Evolutionary conservation across 2,797 vertebrate genomes (phyloP).

Genomic region (Ispidina picta): DNA sequence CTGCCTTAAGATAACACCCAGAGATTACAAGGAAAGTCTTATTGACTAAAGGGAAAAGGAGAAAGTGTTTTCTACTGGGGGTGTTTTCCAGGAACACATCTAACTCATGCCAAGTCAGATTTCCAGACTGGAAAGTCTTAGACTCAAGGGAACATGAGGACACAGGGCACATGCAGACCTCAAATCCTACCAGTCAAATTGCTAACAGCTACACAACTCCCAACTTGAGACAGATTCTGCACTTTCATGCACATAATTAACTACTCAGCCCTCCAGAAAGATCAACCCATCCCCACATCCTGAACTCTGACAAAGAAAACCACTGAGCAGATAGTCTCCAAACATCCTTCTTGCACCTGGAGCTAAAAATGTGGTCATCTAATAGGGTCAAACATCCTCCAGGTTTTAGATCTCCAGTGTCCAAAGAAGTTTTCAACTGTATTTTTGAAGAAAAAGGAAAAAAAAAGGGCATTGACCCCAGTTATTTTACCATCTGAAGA

Average conservation of each 20-base stretch:
- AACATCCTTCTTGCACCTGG: not conserved
- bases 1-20: not conserved
- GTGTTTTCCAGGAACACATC: conserved; percentile 32
- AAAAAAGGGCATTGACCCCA: not conserved
- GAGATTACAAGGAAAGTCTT: not conserved
- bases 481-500: conserved; percentile 91
- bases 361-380: not conserved
- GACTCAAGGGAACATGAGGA: not conserved
- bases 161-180: not conserved
- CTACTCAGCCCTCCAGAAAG: not conserved
- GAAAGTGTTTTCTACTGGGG: not conserved
- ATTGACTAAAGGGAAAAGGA: not conserved
- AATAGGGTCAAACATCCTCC: not conserved
- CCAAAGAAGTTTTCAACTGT: not conserved
- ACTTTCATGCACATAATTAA: not conserved
- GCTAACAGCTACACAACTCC: not conserved
- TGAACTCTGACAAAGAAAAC: not conserved
- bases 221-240: not conserved
- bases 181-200: not conserved
- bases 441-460: not conserved
- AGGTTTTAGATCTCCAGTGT: not conserved
- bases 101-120: conserved; percentile 24
- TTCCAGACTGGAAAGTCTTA: conserved; percentile 41
- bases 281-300: not conserved
- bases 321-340: not conserved